Conservation (phyloP, 2,797 vertebrate genomes). For the Phalanger gymnotis region DNA sequence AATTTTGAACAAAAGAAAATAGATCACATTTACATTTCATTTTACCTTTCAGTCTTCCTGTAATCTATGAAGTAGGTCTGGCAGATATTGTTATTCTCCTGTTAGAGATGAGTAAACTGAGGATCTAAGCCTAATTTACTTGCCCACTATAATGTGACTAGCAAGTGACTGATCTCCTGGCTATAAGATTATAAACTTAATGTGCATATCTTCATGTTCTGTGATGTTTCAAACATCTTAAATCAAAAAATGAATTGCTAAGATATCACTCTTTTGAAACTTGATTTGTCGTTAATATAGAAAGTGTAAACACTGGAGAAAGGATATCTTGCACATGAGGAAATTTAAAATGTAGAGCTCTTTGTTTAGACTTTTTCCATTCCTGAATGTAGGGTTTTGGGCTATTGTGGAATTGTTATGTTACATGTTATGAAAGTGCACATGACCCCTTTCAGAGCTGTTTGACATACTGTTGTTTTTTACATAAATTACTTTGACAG, state of each 20-base stretch:
- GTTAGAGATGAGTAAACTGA: background rate
- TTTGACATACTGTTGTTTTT: constrained; percentile 11
- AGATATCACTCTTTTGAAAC: background rate
- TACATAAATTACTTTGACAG: constrained; percentile 5
- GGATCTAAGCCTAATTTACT: background rate
- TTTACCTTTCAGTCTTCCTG: background rate
- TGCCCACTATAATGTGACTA: background rate
- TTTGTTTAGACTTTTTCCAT: constrained; percentile 20
- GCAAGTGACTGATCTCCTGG: background rate
- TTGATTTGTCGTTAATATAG: background rate
- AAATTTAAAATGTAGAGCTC: background rate
- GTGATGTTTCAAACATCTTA: background rate
- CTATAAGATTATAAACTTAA: background rate
- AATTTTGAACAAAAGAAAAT: background rate
- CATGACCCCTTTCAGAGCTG: constrained; percentile 47
- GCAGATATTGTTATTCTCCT: background rate
- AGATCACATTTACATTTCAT: background rate
- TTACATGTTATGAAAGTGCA: constrained; percentile 36
- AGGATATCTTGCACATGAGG: background rate
- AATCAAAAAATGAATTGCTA: background rate
- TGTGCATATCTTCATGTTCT: background rate
- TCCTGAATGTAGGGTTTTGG: background rate
- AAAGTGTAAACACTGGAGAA: constrained; percentile 27
- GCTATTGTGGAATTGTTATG: background rate
- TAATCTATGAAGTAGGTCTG: background rate